These are phyloP conservation scores for Lithophane semibrunnea DNA, from an alignment of 2,888 invertebrate genomes.

Conservation along the genomic window DNA sequence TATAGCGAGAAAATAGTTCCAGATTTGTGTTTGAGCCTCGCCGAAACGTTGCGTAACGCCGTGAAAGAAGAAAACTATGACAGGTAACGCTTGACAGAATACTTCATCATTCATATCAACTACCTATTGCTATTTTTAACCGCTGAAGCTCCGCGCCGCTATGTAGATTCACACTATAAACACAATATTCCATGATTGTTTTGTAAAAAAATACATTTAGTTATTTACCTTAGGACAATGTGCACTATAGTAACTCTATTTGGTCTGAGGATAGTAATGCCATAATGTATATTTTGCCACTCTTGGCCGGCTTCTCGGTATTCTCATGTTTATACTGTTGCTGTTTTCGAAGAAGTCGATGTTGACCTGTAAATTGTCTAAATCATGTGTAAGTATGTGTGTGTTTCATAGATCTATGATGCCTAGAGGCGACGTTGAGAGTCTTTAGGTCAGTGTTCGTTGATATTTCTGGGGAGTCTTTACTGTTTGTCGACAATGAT, in stretches of 20 bases:
- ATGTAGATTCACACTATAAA: constrained; percentile 22
- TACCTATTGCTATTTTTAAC: no score
- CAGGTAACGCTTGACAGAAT: constrained; percentile 83
- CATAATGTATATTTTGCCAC: constrained; percentile 77
- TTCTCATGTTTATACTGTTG: constrained; percentile 66
- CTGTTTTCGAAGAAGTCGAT: constrained; percentile 56
- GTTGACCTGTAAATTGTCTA: constrained; percentile 29
- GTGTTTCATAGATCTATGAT: not conserved
- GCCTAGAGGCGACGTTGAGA: not conserved
- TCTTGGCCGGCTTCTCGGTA: constrained; percentile 73
- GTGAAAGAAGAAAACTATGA: constrained; percentile 93
- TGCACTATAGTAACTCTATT: not conserved
- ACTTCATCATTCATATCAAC: not conserved
- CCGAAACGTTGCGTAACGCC: constrained; percentile 90
- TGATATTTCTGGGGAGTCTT: not conserved
- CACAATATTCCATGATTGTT: not conserved
- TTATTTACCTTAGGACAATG: constrained; percentile 35
- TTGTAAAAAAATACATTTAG: constrained; percentile 6
- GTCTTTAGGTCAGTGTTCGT: constrained; percentile 3
- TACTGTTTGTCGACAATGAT: not conserved
- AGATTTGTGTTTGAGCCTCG: constrained; percentile 90
- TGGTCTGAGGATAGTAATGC: constrained; percentile 1
- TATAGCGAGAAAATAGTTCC: constrained; percentile 91
- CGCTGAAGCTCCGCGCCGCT: no score
- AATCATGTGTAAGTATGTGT: constrained; percentile 26